These are phyloP conservation scores for Megalurothrips usitatus DNA, from an alignment of 2,888 invertebrate genomes.

Conservation along the genomic window DNA sequence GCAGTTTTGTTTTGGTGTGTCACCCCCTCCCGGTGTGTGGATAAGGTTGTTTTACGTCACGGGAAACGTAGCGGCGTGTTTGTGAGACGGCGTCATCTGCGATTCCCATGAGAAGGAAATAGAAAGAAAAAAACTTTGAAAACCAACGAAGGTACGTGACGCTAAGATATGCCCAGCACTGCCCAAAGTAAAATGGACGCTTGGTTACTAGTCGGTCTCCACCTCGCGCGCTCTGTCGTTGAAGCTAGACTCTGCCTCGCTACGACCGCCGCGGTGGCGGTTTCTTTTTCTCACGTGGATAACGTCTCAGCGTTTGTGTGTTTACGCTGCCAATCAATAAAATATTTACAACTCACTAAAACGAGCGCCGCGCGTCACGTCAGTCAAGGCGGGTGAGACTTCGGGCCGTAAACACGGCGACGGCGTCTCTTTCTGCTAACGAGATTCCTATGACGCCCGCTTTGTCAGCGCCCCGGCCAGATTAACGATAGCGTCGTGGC, in stretches of 20 bases:
- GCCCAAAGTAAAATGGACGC: too few species aligned
- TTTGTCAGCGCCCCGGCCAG: background rate
- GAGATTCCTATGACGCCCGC: background rate
- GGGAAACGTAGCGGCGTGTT: too few species aligned
- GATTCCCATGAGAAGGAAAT: too few species aligned
- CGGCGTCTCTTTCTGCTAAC: background rate
- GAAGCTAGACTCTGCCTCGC: background rate
- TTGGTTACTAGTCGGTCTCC: too few species aligned
- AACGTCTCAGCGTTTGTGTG: background rate
- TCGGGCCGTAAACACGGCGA: background rate
- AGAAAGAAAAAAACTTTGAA: too few species aligned
- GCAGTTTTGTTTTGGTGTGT: background rate
- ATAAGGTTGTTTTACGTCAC: too few species aligned
- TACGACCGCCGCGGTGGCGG: background rate
- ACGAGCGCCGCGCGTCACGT: background rate
- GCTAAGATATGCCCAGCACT: too few species aligned
- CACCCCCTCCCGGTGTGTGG: background rate
- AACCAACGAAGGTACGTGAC: too few species aligned
- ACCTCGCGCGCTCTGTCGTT: too few species aligned
- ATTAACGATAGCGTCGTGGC: background rate
- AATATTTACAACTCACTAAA: conserved; percentile 25
- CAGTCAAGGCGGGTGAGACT: background rate
- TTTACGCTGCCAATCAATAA: background rate
- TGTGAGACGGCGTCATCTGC: too few species aligned
- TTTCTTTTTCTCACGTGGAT: conserved; percentile 20